Evolutionary conservation across 2,797 vertebrate species (phyloP), one percentile per base, ranked within the genome.

Genomic region (Ptychadena robeensis): DNA sequence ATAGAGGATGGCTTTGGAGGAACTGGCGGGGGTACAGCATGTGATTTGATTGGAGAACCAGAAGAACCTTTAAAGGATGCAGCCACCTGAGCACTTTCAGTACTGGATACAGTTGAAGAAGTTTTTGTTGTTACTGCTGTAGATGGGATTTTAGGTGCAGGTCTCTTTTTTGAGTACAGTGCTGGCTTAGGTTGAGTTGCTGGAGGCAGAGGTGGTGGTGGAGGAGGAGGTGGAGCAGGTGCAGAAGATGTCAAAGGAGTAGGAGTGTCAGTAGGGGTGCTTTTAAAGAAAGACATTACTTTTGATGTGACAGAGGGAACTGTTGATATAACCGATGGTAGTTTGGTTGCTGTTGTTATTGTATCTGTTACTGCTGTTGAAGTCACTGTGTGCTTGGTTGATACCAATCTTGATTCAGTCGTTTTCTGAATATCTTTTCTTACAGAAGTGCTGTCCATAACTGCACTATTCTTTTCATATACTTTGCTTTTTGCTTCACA

Each of bases 1-100:
- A 98, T 96, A 80, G 91, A 95, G 82, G 95, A 89, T 80, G 98
- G 98, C 86, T 99, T 99, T 40, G 98, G 98, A 86, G 98, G 97
- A 84, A 99, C 95, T 79, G 97, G 97, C 83, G 97, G 97, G 86
- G 97, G 97, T 86, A 92, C 89, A 28, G 95, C 88, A 27, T 85
- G 88, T 68, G 87, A 86, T 89, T 96, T 98, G 74, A 89, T 66
- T 44, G 85, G 37, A 83, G 93, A 89, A 85, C 84, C 79, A 15
- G 90, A 88, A 67, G 83, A 86, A 67, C 35, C 88, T 84, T 88
- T 93, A 81, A 85, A 70, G n/a, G 80, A 11, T 79, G 82, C 15
- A 75, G 85, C 69, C 35, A 86, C 71, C 22, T 90, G 88, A 77
- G 86, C 76, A 59, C 87, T 69, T 88, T 86, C 85, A 87, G 89